Evolutionary conservation across 2,888 invertebrate genomes (phyloP).

Genomic region (Sinodicranocentrus sp.): DNA sequence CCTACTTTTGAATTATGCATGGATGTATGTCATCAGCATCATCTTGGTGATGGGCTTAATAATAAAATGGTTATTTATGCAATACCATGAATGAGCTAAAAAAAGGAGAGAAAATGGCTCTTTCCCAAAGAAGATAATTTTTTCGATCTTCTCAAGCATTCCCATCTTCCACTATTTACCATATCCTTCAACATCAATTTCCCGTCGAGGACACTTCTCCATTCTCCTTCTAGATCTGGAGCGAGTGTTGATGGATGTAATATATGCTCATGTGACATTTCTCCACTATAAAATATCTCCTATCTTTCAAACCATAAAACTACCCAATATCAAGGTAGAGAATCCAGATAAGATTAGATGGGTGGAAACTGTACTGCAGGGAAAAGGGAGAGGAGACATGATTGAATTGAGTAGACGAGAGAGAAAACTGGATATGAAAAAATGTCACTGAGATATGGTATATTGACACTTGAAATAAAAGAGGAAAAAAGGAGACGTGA

Average conservation of each 20-base stretch:
- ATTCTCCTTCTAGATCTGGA: neutral
- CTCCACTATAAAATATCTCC: too few relatives aligned
- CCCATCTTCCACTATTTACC: slow-evolving; percentile 44
- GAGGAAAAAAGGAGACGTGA: slow-evolving; percentile 50
- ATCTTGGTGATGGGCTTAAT: neutral
- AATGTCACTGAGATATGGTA: slow-evolving; percentile 64
- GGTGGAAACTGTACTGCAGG: neutral
- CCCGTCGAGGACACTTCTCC: slow-evolving; percentile 24
- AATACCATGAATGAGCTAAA: slow-evolving; percentile 32
- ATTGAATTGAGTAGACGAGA: too few relatives aligned
- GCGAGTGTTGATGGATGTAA: too few relatives aligned
- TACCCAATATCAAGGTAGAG: too few relatives aligned
- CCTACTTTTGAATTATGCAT: too few relatives aligned
- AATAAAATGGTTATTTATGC: slow-evolving; percentile 50
- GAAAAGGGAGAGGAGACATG: slow-evolving; percentile 19
- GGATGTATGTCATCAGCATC: too few relatives aligned
- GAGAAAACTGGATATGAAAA: slow-evolving; percentile 40
- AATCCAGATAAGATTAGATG: neutral
- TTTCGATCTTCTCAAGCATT: slow-evolving; percentile 1
- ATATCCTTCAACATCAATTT: slow-evolving; percentile 64
- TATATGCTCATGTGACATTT: too few relatives aligned
- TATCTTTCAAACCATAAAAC: too few relatives aligned
- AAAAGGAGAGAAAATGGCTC: neutral
- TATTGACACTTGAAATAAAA: slow-evolving; percentile 64
- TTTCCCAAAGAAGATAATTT: neutral